Evolutionary conservation across 1,140 invertebrate genomes (phyloP).

Genomic region (Brachionus asplanchnoidis): DNA sequence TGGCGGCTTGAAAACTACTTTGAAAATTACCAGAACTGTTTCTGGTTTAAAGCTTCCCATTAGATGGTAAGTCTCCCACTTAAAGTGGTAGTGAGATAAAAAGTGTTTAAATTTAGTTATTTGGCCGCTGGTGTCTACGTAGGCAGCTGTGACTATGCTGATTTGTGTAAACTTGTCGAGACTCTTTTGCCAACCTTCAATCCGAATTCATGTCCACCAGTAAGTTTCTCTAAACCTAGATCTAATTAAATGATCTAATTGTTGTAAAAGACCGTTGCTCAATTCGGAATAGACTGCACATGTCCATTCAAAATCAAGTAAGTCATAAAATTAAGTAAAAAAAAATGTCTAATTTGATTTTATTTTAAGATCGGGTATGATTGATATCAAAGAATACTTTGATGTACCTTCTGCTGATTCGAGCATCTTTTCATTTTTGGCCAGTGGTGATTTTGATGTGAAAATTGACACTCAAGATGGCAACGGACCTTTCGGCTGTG

Average conservation of each 20-base stretch:
- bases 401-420: constrained; percentile 9
- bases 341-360: not conserved
- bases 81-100: not conserved
- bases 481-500: not conserved
- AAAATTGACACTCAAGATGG: constrained; percentile 21
- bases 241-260: not conserved
- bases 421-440: constrained; percentile 21
- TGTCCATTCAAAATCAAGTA: constrained; percentile 35
- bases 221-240: not conserved
- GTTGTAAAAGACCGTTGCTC: not conserved
- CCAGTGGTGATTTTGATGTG: constrained; percentile 33
- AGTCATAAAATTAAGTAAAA: not conserved
- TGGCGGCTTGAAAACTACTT: not conserved
- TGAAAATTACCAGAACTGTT: constrained; percentile 5
- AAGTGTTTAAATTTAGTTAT: not conserved
- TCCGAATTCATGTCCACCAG: not conserved
- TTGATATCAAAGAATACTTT: not conserved
- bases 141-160: constrained; percentile 26
- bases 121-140: constrained; percentile 34
- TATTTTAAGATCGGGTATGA: not conserved
- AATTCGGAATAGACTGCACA: constrained; percentile 39
- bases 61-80: not conserved
- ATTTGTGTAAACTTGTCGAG: constrained; percentile 29
- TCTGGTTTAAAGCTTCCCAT: constrained; percentile 23
- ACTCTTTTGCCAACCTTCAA: constrained; percentile 18